A percentile compares a stretch with the other conserved stretches of the same genome.
phyloP scores from a whole-genome alignment of 1,140 invertebrate genomes.

The Heliconius hermathena region DNA sequence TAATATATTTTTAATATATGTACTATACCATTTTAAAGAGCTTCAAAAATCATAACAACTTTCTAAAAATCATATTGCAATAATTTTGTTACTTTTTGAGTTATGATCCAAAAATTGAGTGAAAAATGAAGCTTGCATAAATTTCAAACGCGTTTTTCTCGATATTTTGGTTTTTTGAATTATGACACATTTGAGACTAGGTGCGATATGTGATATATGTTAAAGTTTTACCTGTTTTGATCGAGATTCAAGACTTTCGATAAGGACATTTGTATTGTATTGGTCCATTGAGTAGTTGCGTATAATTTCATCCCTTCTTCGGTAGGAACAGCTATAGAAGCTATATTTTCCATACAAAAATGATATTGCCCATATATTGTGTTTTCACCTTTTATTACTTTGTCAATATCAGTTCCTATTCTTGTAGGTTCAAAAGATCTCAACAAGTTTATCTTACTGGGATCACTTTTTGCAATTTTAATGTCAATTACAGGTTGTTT shows the following conservation, averaged over 20 bases:
- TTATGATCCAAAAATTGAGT: too few relatives aligned
- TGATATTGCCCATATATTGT: slow-evolving; percentile 63
- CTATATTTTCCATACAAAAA: slow-evolving; percentile 82
- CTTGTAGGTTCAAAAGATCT: slow-evolving; percentile 38
- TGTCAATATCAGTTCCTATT: slow-evolving; percentile 60
- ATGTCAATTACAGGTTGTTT: slow-evolving; percentile 53
- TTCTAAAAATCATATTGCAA: too few relatives aligned
- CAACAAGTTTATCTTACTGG: slow-evolving; percentile 39
- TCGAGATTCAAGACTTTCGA: slow-evolving; percentile 79
- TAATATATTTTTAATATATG: too few relatives aligned
- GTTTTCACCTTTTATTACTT: slow-evolving; percentile 63
- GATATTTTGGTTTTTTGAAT: too few relatives aligned
- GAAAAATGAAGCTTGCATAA: too few relatives aligned
- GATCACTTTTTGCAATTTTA: slow-evolving; percentile 51
- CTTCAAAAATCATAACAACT: too few relatives aligned
- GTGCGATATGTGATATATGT: slow-evolving; percentile 44
- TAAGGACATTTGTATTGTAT: slow-evolving; percentile 81
- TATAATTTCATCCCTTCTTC: slow-evolving; percentile 84
- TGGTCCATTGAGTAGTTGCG: slow-evolving; percentile 84
- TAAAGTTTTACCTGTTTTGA: slow-evolving; percentile 66
- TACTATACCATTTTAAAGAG: too few relatives aligned
- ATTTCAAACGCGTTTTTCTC: too few relatives aligned
- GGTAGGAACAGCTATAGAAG: slow-evolving; percentile 82
- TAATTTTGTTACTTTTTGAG: too few relatives aligned
- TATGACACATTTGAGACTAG: too few relatives aligned